Evolutionary conservation across 2,888 invertebrate species (phyloP).

Genomic region (Aspidiotus destructor): DNA sequence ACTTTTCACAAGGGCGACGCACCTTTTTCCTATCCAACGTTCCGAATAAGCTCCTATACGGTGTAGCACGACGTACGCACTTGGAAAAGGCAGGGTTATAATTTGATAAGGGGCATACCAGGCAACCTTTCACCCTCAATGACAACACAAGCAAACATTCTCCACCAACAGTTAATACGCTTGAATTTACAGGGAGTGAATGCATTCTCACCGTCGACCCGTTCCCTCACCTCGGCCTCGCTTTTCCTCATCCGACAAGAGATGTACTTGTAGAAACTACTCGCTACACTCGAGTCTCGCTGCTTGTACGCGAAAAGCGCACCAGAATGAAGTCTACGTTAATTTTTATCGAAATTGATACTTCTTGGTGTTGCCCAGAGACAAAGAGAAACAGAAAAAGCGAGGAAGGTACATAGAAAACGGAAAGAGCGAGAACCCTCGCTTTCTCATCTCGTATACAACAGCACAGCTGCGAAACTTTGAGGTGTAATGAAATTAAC

Average conservation of each 20-base stretch:
- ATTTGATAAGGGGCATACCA: slow-evolving; percentile 20
- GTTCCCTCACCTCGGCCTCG: too few species aligned
- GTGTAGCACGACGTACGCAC: too few species aligned
- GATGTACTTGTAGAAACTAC: neutral
- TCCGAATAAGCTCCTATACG: neutral
- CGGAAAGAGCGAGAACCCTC: neutral
- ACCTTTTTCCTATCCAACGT: neutral
- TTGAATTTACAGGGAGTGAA: slow-evolving; percentile 17
- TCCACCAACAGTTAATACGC: slow-evolving; percentile 12
- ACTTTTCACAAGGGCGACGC: neutral
- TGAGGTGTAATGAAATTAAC: neutral
- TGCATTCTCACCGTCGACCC: neutral
- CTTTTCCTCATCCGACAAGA: too few species aligned
- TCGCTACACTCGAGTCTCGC: neutral
- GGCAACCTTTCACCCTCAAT: slow-evolving; percentile 18
- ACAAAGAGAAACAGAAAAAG: neutral
- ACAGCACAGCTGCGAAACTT: neutral
- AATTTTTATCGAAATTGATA: slow-evolving; percentile 4
- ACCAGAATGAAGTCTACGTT: neutral
- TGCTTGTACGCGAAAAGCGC: neutral
- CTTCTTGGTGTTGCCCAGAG: neutral
- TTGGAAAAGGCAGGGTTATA: slow-evolving; percentile 11
- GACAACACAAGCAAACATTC: slow-evolving; percentile 17
- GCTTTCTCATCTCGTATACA: neutral
- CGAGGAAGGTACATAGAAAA: neutral